A percentile compares a stretch with the other conserved stretches of the same genome.
phyloP scores from a whole-genome alignment of 2,113 vertebrate genomes.

The Aptenodytes forsteri region DNA sequence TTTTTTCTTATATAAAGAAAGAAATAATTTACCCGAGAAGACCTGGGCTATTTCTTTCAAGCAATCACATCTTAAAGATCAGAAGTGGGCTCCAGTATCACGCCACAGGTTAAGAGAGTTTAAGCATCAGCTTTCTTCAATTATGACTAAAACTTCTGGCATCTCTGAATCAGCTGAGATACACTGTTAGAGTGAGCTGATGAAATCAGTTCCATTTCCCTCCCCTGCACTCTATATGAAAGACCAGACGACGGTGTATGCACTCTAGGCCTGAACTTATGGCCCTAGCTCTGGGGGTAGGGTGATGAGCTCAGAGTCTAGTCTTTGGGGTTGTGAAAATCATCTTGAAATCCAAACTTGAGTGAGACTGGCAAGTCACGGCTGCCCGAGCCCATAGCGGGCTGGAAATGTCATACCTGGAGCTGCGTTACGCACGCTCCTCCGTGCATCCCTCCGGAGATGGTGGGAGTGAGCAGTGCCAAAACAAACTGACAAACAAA shows the following conservation, averaged over 20 bases:
- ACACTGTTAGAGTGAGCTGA: not conserved
- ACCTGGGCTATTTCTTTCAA: not conserved
- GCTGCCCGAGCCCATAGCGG: accelerated
- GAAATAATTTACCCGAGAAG: not conserved
- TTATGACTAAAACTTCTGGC: not conserved
- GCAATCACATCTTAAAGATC: not conserved
- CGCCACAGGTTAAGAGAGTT: not conserved
- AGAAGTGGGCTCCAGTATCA: not conserved
- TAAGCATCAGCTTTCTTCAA: constrained; percentile 20
- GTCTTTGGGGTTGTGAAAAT: not conserved
- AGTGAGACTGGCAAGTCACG: not conserved
- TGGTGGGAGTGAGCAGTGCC: not conserved
- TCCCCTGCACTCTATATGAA: not conserved
- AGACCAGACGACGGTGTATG: not conserved
- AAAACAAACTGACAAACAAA: not conserved
- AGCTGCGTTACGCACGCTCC: accelerated
- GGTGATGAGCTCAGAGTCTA: not conserved
- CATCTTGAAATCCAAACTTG: not conserved
- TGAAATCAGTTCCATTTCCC: not conserved
- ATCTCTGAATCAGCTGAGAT: constrained; percentile 28
- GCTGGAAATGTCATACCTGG: not conserved
- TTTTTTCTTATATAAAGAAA: not conserved
- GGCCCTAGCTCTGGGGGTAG: not conserved
- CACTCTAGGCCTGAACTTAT: not conserved
- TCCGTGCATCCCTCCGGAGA: not conserved